A percentile compares a stretch with the other conserved stretches of the same genome.
phyloP scores from a whole-genome alignment of 1,140 invertebrate genomes.

The Teleogryllus occipitalis region DNA sequence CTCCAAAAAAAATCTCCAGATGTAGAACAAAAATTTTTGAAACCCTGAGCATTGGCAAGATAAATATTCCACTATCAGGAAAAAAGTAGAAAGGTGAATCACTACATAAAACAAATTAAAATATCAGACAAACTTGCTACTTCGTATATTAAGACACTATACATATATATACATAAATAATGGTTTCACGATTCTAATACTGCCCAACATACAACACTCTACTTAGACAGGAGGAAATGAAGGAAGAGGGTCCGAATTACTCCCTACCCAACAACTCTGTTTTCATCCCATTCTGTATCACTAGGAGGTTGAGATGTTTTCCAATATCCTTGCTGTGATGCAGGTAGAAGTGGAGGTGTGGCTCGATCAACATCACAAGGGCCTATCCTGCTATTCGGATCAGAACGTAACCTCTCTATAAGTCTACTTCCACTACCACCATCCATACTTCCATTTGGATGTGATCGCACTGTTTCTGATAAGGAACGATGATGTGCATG shows the following conservation, averaged over 20 bases:
- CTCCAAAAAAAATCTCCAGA: too few species aligned
- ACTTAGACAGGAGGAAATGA: neutral
- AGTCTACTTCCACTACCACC: conserved; percentile 25
- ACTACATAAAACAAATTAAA: too few species aligned
- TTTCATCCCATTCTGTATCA: conserved; percentile 19
- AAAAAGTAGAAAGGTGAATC: too few species aligned
- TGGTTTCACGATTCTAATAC: neutral
- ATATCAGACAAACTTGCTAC: too few species aligned
- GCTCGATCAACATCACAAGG: neutral
- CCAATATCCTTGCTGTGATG: conserved; percentile 20
- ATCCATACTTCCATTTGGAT: conserved; percentile 17
- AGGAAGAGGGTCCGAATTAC: conserved; percentile 9
- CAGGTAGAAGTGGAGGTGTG: neutral
- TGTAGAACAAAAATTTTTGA: too few species aligned
- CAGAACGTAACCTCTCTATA: conserved; percentile 26
- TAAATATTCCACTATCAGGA: too few species aligned
- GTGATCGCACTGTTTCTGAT: conserved; percentile 21
- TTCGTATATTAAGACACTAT: too few species aligned
- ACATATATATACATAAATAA: too few species aligned
- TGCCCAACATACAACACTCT: neutral
- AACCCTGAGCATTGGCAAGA: too few species aligned
- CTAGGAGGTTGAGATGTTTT: conserved; percentile 7
- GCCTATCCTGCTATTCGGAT: neutral
- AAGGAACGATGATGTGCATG: conserved; percentile 26
- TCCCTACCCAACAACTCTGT: conserved; percentile 22